Evolutionary conservation across 2,888 invertebrate species (phyloP).

Genomic region (Alcis repandata): DNA sequence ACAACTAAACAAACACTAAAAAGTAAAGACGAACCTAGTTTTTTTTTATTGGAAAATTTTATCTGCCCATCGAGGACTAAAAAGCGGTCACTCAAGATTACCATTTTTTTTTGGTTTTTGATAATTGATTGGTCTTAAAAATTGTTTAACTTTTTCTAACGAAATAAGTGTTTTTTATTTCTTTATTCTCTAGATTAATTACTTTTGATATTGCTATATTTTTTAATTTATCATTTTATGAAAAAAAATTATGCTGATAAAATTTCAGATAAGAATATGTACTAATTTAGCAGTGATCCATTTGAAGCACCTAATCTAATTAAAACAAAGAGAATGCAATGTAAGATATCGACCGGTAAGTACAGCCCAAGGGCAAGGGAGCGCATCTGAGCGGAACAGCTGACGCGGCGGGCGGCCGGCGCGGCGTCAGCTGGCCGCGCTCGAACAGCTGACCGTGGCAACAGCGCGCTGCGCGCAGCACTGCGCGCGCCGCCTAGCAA

Average conservation of each 20-base stretch:
- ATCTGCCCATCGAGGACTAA: background rate
- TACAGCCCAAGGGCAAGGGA: conserved; percentile 61
- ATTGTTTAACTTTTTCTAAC: background rate
- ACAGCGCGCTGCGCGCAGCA: too few relatives aligned
- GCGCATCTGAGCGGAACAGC: conserved; percentile 71
- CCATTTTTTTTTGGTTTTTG: background rate
- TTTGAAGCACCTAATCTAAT: background rate
- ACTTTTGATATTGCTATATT: too few relatives aligned
- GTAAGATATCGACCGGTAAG: conserved; percentile 45
- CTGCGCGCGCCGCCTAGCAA: conserved; percentile 83
- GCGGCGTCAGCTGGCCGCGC: conserved; percentile 8
- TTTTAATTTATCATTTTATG: too few relatives aligned
- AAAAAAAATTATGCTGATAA: background rate
- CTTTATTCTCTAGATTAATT: too few relatives aligned
- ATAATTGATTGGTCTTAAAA: background rate
- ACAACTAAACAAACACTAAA: conserved; percentile 3
- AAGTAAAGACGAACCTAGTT: too few relatives aligned
- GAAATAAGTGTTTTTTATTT: too few relatives aligned
- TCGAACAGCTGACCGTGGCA: conserved; percentile 33
- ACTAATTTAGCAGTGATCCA: background rate
- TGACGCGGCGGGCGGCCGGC: conserved; percentile 69
- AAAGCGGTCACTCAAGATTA: background rate
- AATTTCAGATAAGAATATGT: conserved; percentile 6
- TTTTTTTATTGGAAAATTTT: background rate
- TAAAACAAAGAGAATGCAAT: conserved; percentile 37